phyloP scores from a whole-genome alignment of 2,113 vertebrate genomes.

The Leptocoma aspasia region DNA sequence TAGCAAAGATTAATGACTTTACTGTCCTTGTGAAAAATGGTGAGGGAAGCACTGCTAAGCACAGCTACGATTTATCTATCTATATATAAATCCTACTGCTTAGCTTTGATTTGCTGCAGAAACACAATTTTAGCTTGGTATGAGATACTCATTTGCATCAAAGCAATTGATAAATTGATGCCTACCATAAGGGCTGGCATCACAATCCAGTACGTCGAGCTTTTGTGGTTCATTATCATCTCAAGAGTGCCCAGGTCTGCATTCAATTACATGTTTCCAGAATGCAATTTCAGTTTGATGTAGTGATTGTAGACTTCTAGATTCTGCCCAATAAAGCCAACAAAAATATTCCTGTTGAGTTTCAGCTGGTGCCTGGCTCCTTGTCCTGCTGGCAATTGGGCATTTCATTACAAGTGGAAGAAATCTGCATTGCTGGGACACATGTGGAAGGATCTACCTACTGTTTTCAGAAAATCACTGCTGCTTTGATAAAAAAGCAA shows the following conservation, averaged over 20 bases:
- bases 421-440: background rate
- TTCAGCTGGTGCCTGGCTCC: background rate
- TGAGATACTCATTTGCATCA: background rate
- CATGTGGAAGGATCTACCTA: background rate
- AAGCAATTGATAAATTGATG: slow-evolving; percentile 37
- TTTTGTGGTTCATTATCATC: slow-evolving; percentile 11
- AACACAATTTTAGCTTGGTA: background rate
- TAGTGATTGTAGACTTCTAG: background rate
- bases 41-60: background rate
- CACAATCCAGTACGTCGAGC: background rate
- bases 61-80: background rate
- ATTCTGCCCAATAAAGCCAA: background rate
- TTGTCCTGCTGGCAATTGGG: background rate
- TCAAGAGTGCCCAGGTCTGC: background rate
- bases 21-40: background rate
- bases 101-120: slow-evolving; percentile 14
- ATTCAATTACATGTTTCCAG: background rate
- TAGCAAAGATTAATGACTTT: background rate
- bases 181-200: background rate
- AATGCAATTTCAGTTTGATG: background rate
- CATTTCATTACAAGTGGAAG: background rate
- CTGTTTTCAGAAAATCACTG: background rate
- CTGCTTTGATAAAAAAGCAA: background rate
- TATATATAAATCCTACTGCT: background rate
- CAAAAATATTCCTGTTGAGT: background rate